Evolutionary conservation across 2,113 vertebrate genomes (phyloP).

Genomic region (Carassius carassius): DNA sequence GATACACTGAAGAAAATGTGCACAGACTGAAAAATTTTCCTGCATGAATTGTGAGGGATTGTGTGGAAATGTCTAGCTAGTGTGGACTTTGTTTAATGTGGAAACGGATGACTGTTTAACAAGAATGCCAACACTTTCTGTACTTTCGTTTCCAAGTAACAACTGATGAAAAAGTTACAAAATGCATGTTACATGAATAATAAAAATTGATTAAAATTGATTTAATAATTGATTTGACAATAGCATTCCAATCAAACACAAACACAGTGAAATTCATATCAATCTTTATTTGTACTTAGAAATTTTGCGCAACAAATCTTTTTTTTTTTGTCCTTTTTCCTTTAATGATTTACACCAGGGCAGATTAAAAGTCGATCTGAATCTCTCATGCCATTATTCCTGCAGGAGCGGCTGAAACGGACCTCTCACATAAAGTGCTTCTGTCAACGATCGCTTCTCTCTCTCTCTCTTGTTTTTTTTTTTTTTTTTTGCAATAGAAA

Average conservation of each 20-base stretch:
- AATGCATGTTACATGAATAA: neutral
- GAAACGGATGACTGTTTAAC: too few species aligned
- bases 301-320: constrained; percentile 79
- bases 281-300: constrained; percentile 85
- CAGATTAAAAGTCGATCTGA: constrained; percentile 69
- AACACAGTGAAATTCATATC: constrained; percentile 76
- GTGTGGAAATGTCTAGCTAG: too few species aligned
- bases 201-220: too few species aligned
- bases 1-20: too few species aligned
- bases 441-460: constrained; percentile 73
- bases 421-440: constrained; percentile 82
- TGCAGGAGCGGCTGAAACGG: constrained; percentile 75
- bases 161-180: too few species aligned
- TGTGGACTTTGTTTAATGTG: too few species aligned
- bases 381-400: constrained; percentile 69
- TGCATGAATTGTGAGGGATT: too few species aligned
- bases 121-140: too few species aligned
- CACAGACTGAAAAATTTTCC: too few species aligned
- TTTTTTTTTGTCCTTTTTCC: constrained; percentile 57
- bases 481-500: constrained; percentile 70
- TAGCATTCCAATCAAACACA: neutral
- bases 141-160: too few species aligned
- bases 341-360: constrained; percentile 69
- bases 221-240: too few species aligned
- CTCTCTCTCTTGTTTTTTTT: too few species aligned